These are phyloP conservation scores for Emydoidea blandingii DNA, from an alignment of 2,797 vertebrate species.

Conservation along the genomic window DNA sequence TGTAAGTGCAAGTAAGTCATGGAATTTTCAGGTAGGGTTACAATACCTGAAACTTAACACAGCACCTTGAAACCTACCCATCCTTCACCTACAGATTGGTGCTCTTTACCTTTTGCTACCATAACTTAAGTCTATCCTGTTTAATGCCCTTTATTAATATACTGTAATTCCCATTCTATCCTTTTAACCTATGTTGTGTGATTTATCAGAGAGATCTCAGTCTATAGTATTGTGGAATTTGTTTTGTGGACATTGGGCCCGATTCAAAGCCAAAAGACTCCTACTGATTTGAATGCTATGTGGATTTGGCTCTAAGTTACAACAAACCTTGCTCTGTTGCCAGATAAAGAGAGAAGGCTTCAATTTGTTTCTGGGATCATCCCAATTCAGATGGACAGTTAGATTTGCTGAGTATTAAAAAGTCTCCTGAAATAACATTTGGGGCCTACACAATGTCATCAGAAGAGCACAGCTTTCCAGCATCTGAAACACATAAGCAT, in stretches of 20 bases:
- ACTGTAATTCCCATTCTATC: neutral
- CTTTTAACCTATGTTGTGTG: neutral
- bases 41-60: constrained; percentile 16
- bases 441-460: neutral
- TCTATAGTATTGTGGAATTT: neutral
- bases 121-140: neutral
- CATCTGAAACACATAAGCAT: neutral
- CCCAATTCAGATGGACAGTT: neutral
- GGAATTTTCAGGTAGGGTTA: neutral
- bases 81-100: neutral
- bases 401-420: neutral
- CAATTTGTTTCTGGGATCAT: neutral
- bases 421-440: neutral
- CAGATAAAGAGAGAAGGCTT: neutral
- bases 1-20: constrained; percentile 2
- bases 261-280: neutral
- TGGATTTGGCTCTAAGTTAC: neutral
- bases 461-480: neutral
- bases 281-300: neutral
- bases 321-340: neutral
- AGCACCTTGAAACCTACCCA: neutral
- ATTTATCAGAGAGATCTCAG: neutral
- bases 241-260: neutral
- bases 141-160: constrained; percentile 7
- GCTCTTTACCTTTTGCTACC: neutral